Percentiles rank a stretch among this genome's conserved stretches.
Evolutionary conservation across 2,888 invertebrate species (phyloP).

Genomic region (Agriopis aurantiaria): DNA sequence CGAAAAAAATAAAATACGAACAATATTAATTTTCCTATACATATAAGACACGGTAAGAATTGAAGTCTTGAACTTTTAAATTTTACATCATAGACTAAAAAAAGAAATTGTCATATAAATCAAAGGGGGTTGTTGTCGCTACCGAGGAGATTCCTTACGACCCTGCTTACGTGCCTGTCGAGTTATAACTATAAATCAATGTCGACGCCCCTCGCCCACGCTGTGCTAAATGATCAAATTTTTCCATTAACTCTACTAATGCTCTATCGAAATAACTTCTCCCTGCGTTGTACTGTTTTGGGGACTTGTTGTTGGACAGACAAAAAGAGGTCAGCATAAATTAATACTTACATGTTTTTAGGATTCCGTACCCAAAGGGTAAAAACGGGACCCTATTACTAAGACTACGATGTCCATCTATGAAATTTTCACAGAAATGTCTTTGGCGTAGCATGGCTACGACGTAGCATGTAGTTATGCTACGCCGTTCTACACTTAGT

Average conservation of each 20-base stretch:
- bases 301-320: constrained; percentile 9
- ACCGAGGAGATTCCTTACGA: no score
- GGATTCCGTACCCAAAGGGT: no score
- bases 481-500: not conserved
- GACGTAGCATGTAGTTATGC: constrained; percentile 1
- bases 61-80: no score
- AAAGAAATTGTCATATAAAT: no score
- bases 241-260: constrained; percentile 38
- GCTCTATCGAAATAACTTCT: constrained; percentile 20
- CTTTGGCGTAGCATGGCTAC: not conserved
- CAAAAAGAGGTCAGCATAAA: not conserved
- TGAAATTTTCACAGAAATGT: no score
- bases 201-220: constrained; percentile 30
- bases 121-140: no score
- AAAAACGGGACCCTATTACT: no score
- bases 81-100: no score
- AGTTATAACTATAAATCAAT: constrained; percentile 39
- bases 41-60: no score
- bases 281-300: constrained; percentile 1
- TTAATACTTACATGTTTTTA: not conserved
- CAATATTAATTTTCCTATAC: no score
- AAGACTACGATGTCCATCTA: no score
- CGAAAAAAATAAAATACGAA: no score
- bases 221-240: constrained; percentile 38
- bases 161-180: constrained; percentile 4